These are phyloP conservation scores for Torymus tubicola DNA, from an alignment of 2,888 invertebrate species.

Conservation along the genomic window DNA sequence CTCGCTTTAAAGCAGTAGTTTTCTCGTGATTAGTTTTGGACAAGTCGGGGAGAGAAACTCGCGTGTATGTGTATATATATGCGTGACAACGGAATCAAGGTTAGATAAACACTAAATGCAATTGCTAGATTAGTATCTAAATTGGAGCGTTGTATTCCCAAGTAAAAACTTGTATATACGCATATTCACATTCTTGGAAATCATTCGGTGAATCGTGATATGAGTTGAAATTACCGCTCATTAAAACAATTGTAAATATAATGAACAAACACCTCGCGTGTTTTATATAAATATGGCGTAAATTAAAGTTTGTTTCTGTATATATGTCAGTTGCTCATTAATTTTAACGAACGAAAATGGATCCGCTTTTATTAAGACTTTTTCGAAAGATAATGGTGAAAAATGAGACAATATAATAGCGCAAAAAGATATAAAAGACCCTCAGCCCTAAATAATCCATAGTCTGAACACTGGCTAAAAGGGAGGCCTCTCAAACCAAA, in stretches of 20 bases:
- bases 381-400: background rate
- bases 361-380: background rate
- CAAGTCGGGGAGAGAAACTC: conserved; percentile 24
- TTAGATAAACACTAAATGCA: conserved; percentile 32
- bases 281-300: too few species aligned
- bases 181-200: background rate
- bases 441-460: too few species aligned
- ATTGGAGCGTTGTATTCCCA: conserved; percentile 28
- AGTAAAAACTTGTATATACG: conserved; percentile 13
- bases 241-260: too few species aligned
- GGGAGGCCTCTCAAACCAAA: too few species aligned
- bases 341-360: too few species aligned
- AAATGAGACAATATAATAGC: background rate
- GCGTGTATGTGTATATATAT: background rate
- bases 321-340: too few species aligned
- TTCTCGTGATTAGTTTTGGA: conserved; percentile 57
- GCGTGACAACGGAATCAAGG: conserved; percentile 52
- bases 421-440: background rate
- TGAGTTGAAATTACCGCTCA: too few species aligned
- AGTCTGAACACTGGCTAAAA: too few species aligned
- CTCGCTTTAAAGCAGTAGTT: conserved; percentile 17
- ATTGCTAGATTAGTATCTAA: conserved; percentile 47
- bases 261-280: too few species aligned
- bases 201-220: too few species aligned
- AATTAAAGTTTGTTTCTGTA: too few species aligned